Conservation (phyloP, 1,140 invertebrate genomes). For the Drosophila ironensis region DNA sequence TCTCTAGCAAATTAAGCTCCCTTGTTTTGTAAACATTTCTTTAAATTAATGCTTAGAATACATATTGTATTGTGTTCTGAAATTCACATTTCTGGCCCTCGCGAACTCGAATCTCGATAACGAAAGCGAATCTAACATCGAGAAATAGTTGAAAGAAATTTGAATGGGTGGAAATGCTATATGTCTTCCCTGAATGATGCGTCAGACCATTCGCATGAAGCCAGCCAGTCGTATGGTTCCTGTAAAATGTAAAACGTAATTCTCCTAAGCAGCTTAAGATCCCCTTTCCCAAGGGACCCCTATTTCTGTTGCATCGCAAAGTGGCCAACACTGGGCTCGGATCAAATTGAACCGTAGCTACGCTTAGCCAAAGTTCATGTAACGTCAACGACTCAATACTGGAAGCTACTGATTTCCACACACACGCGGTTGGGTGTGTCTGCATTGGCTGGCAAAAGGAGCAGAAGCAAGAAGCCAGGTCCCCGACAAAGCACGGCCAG, state of each 20-base stretch:
- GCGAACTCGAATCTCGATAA: neutral
- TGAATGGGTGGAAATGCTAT: neutral
- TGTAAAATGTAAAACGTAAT: slow-evolving; percentile 37
- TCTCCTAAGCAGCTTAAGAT: slow-evolving; percentile 51
- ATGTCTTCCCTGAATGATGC: slow-evolving; percentile 26
- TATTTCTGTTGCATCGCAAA: neutral
- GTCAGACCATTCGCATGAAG: slow-evolving; percentile 24
- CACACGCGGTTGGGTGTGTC: neutral
- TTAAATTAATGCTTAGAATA: no score
- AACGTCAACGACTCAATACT: slow-evolving; percentile 48
- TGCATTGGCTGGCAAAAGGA: neutral
- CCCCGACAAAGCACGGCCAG: neutral
- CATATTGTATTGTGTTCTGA: no score
- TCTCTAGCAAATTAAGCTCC: neutral
- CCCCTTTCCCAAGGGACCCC: neutral
- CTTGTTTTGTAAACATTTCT: no score
- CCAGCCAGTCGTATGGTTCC: slow-evolving; percentile 8
- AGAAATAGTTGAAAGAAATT: neutral
- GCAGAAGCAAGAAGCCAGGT: slow-evolving; percentile 6
- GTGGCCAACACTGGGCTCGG: neutral
- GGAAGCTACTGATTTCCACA: slow-evolving; percentile 62
- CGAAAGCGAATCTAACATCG: slow-evolving; percentile 9
- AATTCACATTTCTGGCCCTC: no score
- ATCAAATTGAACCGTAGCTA: slow-evolving; percentile 36
- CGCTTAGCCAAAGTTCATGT: slow-evolving; percentile 52